These are phyloP conservation scores for Oxyura jamaicensis DNA, from an alignment of 2,113 vertebrate genomes.

Conservation along the genomic window DNA sequence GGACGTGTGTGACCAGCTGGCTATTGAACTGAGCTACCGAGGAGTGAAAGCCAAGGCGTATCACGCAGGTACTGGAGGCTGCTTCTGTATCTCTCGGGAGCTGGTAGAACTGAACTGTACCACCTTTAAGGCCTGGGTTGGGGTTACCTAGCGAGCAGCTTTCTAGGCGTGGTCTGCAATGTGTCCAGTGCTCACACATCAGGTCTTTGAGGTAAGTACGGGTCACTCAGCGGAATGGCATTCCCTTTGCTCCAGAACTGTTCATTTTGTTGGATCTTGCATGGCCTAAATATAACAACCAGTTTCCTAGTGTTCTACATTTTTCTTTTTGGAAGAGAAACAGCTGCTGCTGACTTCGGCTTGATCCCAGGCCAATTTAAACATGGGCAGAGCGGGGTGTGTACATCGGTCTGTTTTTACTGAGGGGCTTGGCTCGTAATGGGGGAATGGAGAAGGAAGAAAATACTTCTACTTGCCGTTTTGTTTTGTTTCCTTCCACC, in stretches of 20 bases:
- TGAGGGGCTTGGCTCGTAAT: not conserved
- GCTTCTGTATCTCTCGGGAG: not conserved
- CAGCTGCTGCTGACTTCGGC: slow-evolving; percentile 15
- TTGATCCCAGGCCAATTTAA: not conserved
- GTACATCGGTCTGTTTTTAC: not conserved
- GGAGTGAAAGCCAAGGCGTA: slow-evolving; percentile 91
- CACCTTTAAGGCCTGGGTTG: not conserved
- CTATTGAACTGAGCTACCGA: slow-evolving; percentile 86
- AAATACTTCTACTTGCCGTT: not conserved
- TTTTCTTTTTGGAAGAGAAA: not conserved
- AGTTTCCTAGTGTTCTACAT: not conserved
- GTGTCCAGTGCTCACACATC: not conserved
- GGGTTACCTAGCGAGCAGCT: not conserved
- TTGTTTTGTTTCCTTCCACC: not conserved
- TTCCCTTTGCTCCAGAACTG: not conserved
- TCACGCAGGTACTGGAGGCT: slow-evolving; percentile 87
- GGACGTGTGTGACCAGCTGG: slow-evolving; percentile 91
- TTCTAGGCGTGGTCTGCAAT: not conserved
- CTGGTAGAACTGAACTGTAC: not conserved
- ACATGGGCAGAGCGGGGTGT: not conserved
- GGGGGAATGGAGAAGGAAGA: not conserved
- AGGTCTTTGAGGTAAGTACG: not conserved
- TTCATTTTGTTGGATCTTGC: not conserved
- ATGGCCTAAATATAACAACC: not conserved
- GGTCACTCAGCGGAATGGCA: not conserved